Conservation (phyloP, 1,140 invertebrate species). For the Homalodisca vitripennis region DNA sequence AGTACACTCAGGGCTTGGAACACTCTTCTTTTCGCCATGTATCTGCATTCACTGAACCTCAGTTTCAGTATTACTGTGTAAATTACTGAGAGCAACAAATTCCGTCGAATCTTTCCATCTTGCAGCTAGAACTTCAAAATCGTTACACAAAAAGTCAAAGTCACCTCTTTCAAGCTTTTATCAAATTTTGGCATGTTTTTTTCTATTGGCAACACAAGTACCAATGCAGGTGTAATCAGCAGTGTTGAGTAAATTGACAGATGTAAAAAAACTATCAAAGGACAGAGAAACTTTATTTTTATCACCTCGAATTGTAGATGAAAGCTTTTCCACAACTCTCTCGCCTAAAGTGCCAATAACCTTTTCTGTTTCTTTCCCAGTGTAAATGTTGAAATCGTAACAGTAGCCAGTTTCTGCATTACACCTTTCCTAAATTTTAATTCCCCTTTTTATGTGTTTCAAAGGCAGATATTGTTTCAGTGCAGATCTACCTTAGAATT, state of each 20-base stretch:
- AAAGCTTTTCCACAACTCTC: constrained; percentile 39
- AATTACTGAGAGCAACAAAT: constrained; percentile 39
- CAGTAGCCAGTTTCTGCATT: constrained; percentile 41
- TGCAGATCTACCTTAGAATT: constrained; percentile 40
- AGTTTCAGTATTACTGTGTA: constrained; percentile 28
- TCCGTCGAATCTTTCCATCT: constrained; percentile 39
- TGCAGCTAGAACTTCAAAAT: constrained; percentile 21
- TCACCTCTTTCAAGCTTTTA: constrained; percentile 32
- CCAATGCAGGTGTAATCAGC: constrained; percentile 9
- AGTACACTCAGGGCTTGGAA: constrained; percentile 14
- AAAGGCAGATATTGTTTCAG: constrained; percentile 44
- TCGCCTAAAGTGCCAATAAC: constrained; percentile 37
- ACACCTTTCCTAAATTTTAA: constrained; percentile 44
- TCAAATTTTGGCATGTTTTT: constrained; percentile 33
- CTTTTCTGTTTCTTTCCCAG: constrained; percentile 36
- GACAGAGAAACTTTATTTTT: constrained; percentile 5
- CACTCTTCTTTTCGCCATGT: constrained; percentile 17
- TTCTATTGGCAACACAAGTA: constrained; percentile 28
- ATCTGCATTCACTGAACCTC: constrained; percentile 29
- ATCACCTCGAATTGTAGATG: constrained; percentile 9
- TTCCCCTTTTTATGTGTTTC: constrained; percentile 45
- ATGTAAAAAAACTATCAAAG: constrained; percentile 31
- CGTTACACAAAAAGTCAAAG: constrained; percentile 18
- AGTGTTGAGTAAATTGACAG: too few species aligned
- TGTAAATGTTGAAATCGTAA: too few species aligned